phyloP scores from a whole-genome alignment of 2,888 invertebrate species.

The Sesia apiformis region DNA sequence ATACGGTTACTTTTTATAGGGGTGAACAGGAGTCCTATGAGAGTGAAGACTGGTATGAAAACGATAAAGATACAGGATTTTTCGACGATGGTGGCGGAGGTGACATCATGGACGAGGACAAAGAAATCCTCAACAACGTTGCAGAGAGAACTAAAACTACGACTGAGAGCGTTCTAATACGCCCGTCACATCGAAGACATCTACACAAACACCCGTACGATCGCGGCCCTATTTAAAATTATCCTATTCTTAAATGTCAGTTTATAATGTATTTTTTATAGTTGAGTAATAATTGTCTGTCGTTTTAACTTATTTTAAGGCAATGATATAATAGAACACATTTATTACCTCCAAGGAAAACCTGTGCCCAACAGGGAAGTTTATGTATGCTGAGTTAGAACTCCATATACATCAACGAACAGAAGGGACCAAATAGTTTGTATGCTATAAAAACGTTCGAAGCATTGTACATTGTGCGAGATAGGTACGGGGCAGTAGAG shows the following conservation, averaged over 20 bases:
- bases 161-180: conserved; percentile 25
- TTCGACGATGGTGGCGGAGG: conserved; percentile 44
- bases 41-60: conserved; percentile 42
- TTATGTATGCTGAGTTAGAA: no score
- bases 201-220: conserved; percentile 70
- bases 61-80: conserved; percentile 34
- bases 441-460: no score
- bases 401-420: no score
- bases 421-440: no score
- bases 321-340: no score
- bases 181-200: conserved; percentile 61
- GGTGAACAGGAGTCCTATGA: conserved; percentile 40
- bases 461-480: no score
- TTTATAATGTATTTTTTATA: no score
- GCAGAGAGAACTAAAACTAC: conserved; percentile 17
- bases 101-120: conserved; percentile 53
- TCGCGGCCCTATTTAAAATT: conserved; percentile 41
- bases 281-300: no score
- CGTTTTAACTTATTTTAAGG: no score
- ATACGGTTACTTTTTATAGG: conserved; percentile 22
- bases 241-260: neutral
- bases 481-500: no score
- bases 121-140: conserved; percentile 26
- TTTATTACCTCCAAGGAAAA: no score
- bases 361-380: no score